Evolutionary conservation across 2,113 vertebrate genomes (phyloP), one percentile per base, ranked within the genome.

Genomic region (Cololabis saira): DNA sequence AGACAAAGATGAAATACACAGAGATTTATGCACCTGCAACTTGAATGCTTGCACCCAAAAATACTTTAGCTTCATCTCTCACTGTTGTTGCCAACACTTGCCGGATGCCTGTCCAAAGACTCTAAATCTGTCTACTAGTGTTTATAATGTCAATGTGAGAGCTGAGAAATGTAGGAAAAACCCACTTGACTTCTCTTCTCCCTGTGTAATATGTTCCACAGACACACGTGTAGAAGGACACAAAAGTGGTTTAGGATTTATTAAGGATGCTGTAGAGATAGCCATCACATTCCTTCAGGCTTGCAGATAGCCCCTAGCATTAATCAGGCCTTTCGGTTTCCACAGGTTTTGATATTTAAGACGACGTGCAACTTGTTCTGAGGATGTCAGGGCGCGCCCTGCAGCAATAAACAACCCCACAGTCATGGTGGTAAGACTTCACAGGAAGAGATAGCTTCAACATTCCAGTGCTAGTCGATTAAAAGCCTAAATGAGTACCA

Each of bases 401-500:
- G 17, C 60, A 52, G 70, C 64, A 78, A 70, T 72, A 75, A 76
- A 63, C 70, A 78, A 18, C 55, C 48, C 53, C 56, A 40, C 40
- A 52, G 71, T 71, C 67, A 67, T 74, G 76, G 67, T 84, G 72
- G 65, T 58, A 63, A 56, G 73, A 41, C 49, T 76, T 69, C 33
- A 52, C 76, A 40, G 73, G 58, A 81, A 78, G 57, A 80, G 57
- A 65, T 65, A 54, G 61, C 69, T 64, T 71, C 55, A 75, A 85
- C 64, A 74, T 88, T 83, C 78, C 67, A 69, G 55, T 37, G 61
- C 61, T 59, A 41, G 49, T 72, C 85, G 80, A 87, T 87, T 90
- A 87, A 87, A 88, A 82, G 74, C 75, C 71, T 61, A 74, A 87
- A 84, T 84, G 82, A 88, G 67, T 61, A 87, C 72, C 80, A 82